Evolutionary conservation across 2,113 vertebrate genomes (phyloP).

Genomic region (Sturnus vulgaris): DNA sequence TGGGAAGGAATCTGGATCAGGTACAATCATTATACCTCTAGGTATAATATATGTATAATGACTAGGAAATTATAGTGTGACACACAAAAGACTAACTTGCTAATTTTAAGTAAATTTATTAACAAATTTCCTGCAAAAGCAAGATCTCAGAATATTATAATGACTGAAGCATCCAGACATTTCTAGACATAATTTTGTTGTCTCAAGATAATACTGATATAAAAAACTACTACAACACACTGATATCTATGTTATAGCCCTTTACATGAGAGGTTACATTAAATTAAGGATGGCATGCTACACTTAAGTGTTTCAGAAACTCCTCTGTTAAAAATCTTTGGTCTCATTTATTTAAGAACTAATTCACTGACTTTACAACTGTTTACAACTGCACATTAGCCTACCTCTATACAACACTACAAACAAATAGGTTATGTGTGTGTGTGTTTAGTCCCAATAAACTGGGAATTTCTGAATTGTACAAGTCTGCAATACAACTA

Average conservation of each 20-base stretch:
- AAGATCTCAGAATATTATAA: not conserved
- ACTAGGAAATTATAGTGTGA: not conserved
- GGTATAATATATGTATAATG: too few relatives aligned
- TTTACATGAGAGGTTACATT: not conserved
- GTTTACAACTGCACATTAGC: not conserved
- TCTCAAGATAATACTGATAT: not conserved
- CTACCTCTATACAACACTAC: not conserved
- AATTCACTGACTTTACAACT: not conserved
- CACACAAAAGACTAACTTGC: not conserved
- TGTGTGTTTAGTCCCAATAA: not conserved
- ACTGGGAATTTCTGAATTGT: not conserved
- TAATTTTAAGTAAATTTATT: not conserved
- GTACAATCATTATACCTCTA: not conserved
- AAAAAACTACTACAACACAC: not conserved
- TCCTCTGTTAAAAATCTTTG: not conserved
- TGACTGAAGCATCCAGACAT: not conserved
- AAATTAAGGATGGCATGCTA: not conserved
- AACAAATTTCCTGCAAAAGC: not conserved
- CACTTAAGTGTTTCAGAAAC: not conserved
- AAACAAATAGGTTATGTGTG: not conserved
- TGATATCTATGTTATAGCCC: not conserved
- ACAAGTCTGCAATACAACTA: not conserved
- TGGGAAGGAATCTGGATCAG: not conserved
- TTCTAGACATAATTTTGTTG: not conserved
- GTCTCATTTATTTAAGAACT: not conserved